phyloP scores from a whole-genome alignment of 2,797 vertebrate species.

The Choloepus didactylus region DNA sequence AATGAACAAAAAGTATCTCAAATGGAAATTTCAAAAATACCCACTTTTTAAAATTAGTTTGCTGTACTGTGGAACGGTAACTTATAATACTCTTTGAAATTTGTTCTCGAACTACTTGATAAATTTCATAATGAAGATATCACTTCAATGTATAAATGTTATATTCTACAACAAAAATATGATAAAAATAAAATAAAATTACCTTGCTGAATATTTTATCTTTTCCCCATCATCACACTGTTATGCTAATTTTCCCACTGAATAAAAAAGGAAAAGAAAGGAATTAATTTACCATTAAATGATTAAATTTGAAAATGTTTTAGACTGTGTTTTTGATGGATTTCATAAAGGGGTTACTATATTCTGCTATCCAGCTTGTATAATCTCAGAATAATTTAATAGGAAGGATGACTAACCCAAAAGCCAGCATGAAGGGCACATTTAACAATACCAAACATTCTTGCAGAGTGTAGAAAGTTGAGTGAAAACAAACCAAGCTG shows the following conservation, averaged over 20 bases:
- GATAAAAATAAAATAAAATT: slow-evolving; percentile 7
- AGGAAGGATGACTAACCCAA: neutral
- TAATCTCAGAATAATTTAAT: neutral
- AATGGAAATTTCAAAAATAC: slow-evolving; percentile 47
- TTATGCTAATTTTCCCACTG: neutral
- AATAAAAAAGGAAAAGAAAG: neutral
- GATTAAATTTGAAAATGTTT: slow-evolving; percentile 67
- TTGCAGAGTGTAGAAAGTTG: slow-evolving; percentile 53
- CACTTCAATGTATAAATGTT: no score
- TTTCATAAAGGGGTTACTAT: slow-evolving; percentile 25
- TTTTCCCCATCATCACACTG: neutral
- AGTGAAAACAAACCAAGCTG: neutral
- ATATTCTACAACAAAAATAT: no score
- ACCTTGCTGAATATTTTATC: neutral
- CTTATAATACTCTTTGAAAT: no score
- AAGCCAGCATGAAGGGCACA: neutral
- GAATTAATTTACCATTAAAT: slow-evolving; percentile 30
- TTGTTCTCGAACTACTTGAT: no score
- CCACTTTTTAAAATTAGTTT: slow-evolving; percentile 46
- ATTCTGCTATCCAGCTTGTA: neutral
- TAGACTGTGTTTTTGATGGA: slow-evolving; percentile 12
- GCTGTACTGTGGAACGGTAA: neutral
- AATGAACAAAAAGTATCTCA: slow-evolving; percentile 44
- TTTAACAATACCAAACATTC: neutral
- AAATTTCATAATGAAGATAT: no score